Evolutionary conservation across 2,113 vertebrate species (phyloP).

Genomic region (Diadophis punctatus): DNA sequence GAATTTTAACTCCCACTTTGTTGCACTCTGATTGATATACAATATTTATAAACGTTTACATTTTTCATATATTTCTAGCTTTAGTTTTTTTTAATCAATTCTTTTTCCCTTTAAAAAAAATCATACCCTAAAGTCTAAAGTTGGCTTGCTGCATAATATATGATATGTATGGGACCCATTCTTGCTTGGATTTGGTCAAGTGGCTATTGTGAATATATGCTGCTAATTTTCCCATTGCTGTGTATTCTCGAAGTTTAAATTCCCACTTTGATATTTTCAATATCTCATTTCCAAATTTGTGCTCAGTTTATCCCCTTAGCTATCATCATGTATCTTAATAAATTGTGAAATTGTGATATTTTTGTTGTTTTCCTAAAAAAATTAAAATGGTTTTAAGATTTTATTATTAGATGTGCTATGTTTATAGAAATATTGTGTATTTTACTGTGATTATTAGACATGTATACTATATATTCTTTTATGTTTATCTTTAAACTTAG

Average conservation of each 20-base stretch:
- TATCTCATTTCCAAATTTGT: neutral
- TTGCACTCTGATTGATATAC: neutral
- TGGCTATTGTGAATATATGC: neutral
- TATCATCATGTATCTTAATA: neutral
- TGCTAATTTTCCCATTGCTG: neutral
- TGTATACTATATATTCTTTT: neutral
- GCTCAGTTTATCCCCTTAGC: neutral
- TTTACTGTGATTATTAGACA: neutral
- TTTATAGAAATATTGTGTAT: neutral
- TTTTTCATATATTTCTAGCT: neutral
- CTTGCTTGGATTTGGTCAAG: neutral
- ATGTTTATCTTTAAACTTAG: neutral
- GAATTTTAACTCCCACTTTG: neutral
- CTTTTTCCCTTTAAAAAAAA: neutral
- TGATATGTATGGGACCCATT: neutral
- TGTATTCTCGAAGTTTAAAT: neutral
- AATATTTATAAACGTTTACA: neutral
- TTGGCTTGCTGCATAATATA: neutral
- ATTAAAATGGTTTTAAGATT: neutral
- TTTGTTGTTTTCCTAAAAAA: neutral
- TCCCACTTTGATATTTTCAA: neutral
- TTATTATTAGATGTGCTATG: neutral
- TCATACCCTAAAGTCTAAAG: neutral
- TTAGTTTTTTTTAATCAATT: neutral
- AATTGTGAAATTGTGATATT: neutral